Base-by-base conservation (phyloP, 2,888 invertebrate species). In the Leptinotarsa peninsularis region DNA sequence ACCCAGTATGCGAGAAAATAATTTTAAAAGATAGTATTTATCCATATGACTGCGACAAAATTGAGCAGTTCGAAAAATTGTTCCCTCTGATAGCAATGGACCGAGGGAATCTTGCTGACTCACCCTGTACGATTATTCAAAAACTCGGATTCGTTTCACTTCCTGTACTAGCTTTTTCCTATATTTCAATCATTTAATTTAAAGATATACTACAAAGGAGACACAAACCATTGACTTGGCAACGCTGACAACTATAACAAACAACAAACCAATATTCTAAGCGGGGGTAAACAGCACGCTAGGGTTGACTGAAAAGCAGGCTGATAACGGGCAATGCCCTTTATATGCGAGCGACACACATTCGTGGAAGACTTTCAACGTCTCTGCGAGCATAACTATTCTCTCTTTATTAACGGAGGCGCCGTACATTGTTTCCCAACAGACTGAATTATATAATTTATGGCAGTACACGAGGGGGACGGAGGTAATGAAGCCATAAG, bases 241-340 rank as follows among this genome's bases (percentile, higher is more conserved):
- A 56, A 69, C 69, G 18, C 54, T 21, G 56, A 43, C 17, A 43
- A 56, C 33, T 63, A 33, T 21, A 33, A 17, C 33, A 18, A n/a
- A 4, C 63, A 63, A 63, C 63, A 63, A 27, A 56, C 14, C 5
- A 15, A 27, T 63, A 7, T 27, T 68, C 23, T n/a, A 54, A 68
- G 50, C 52, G 60, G 74, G 71, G 74, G 58, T 72, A 17, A 69
- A 49, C 75, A 66, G 72, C 66, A 66, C 43, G 43, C 68, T 33
- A 33, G 66, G 66, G 68, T 75, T 75, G 67, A 72, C 49, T 21
- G 23, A 71, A 71, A 69, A 43, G 67, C 74, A 74, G 67, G 76
- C 63, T 71, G 54, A 76, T 63, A 70, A 67, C 73, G 78, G 78
- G 66, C 78, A 66, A 68, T 76, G 78, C 58, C 78, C 78, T 76